phyloP scores from a whole-genome alignment of 2,888 invertebrate species.

The Ectemnius cavifrons region DNA sequence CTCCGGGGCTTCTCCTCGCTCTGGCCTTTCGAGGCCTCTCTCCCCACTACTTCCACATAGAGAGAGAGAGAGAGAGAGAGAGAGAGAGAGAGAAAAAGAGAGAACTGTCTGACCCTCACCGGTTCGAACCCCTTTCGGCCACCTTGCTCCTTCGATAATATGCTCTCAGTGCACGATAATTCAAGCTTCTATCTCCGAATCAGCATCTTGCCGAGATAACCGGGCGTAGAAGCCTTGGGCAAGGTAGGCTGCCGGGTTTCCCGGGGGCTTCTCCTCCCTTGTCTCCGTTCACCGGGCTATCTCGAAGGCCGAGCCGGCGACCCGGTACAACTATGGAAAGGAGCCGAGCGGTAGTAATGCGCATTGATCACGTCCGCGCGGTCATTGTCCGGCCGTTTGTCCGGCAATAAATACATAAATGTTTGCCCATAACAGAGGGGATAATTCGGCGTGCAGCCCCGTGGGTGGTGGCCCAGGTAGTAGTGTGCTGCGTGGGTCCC shows the following conservation, averaged over 20 bases:
- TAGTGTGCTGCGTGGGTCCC: constrained; percentile 1
- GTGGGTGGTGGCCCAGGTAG: constrained; percentile 53
- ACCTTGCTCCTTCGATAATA: background rate
- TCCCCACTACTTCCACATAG: constrained; percentile 1
- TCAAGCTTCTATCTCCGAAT: no score
- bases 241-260: background rate
- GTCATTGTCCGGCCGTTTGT: constrained; percentile 66
- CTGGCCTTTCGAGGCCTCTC: constrained; percentile 8
- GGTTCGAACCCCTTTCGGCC: background rate
- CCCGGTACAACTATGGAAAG: constrained; percentile 4
- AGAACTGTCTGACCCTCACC: no score
- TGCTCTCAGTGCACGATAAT: no score
- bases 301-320: constrained; percentile 14
- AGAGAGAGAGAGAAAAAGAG: no score
- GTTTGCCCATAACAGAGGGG: constrained; percentile 66
- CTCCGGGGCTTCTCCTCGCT: constrained; percentile 27
- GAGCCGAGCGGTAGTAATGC: constrained; percentile 52
- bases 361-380: constrained; percentile 62
- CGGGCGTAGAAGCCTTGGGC: no score
- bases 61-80: no score
- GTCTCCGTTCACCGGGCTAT: background rate
- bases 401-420: constrained; percentile 71
- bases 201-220: no score
- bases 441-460: constrained; percentile 65
- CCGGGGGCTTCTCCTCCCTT: constrained; percentile 15